These are phyloP conservation scores for Athetis lepigone DNA, from an alignment of 2,888 invertebrate species.

Conservation along the genomic window DNA sequence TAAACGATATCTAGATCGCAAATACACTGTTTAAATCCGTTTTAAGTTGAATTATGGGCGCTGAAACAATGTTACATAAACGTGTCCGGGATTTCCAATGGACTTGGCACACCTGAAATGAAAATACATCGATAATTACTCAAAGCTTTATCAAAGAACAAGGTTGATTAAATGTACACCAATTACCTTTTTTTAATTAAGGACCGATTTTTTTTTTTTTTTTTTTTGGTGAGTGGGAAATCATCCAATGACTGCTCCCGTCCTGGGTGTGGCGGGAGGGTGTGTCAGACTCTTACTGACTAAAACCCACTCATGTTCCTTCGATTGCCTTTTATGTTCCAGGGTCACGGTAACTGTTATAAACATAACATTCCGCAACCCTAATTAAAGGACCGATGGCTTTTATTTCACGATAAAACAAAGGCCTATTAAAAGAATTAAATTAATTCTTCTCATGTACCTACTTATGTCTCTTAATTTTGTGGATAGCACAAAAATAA, in stretches of 20 bases:
- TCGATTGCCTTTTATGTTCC: too few relatives aligned
- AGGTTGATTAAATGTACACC: slow-evolving; percentile 14
- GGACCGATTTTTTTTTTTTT: too few relatives aligned
- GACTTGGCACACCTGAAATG: slow-evolving; percentile 20
- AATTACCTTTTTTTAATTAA: slow-evolving; percentile 29
- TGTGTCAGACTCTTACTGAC: too few relatives aligned
- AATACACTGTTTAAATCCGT: slow-evolving; percentile 72
- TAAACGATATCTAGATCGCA: slow-evolving; percentile 80
- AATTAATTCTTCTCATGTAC: slow-evolving; percentile 15
- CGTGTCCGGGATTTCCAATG: slow-evolving; percentile 41
- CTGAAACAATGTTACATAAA: slow-evolving; percentile 58
- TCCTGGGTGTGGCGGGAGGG: too few relatives aligned
- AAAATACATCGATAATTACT: slow-evolving; percentile 31
- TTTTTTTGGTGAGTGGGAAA: too few relatives aligned
- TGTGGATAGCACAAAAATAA: slow-evolving; percentile 1
- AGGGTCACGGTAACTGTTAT: too few relatives aligned
- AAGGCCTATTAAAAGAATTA: slow-evolving; percentile 2
- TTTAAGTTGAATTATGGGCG: slow-evolving; percentile 66
- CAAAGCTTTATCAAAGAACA: slow-evolving; percentile 29
- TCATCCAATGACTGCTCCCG: too few relatives aligned
- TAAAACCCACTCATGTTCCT: too few relatives aligned
- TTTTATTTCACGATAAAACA: slow-evolving; percentile 4
- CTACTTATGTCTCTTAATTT: background rate
- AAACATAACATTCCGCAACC: too few relatives aligned
- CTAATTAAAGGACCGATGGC: background rate